phyloP scores from a whole-genome alignment of 2,888 invertebrate species.

The Dichetophora obliterata region DNA sequence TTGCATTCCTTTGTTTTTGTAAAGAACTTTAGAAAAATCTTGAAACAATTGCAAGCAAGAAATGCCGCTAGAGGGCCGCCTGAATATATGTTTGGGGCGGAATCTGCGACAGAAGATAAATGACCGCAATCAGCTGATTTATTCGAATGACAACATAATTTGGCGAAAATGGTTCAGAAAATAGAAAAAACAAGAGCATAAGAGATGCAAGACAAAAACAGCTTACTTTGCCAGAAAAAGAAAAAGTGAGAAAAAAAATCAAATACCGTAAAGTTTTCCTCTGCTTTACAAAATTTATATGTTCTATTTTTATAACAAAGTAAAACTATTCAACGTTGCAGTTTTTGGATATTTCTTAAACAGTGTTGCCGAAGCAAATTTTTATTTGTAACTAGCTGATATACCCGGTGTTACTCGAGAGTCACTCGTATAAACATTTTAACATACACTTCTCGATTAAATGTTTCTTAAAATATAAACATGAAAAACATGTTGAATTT shows the following conservation, averaged over 20 bases:
- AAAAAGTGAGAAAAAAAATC: neutral
- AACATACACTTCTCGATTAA: too few relatives aligned
- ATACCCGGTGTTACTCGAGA: too few relatives aligned
- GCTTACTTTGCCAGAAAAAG: neutral
- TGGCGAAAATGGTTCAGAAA: neutral
- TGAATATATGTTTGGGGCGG: neutral
- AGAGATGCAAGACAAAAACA: neutral
- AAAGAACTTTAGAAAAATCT: neutral
- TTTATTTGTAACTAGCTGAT: too few relatives aligned
- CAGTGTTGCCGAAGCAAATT: too few relatives aligned
- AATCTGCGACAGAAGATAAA: neutral
- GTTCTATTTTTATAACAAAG: too few relatives aligned
- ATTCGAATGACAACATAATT: neutral
- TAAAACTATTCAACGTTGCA: too few relatives aligned
- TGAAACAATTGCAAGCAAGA: neutral
- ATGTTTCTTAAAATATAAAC: too few relatives aligned
- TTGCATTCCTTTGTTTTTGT: neutral
- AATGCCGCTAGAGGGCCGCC: neutral
- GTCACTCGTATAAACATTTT: too few relatives aligned
- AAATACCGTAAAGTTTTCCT: neutral
- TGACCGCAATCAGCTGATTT: constrained; percentile 4
- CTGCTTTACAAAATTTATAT: too few relatives aligned
- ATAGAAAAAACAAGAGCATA: neutral
- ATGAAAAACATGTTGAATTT: too few relatives aligned
- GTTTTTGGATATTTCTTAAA: too few relatives aligned